These are phyloP conservation scores for Pyrocephalus nanus DNA, from an alignment of 2,797 vertebrate genomes.

Conservation along the genomic window DNA sequence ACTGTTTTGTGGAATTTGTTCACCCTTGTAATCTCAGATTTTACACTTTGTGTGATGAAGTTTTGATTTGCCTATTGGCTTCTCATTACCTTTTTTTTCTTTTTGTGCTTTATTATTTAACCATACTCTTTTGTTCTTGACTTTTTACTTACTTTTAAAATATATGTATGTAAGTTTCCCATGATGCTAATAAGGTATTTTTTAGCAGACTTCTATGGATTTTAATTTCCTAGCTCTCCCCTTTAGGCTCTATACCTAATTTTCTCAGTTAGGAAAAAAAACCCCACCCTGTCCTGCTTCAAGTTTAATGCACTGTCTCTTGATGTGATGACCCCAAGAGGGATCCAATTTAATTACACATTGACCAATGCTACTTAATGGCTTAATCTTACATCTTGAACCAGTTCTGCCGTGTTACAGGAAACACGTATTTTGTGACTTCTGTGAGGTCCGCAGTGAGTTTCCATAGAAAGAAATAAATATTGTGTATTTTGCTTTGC, in stretches of 20 bases:
- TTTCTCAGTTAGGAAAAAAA: not conserved
- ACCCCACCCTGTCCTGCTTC: not conserved
- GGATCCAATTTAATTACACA: not conserved
- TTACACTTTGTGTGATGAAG: slow-evolving; percentile 2
- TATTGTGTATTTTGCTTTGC: not conserved
- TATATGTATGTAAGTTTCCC: not conserved
- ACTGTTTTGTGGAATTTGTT: slow-evolving; percentile 39
- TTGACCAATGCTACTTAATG: not conserved
- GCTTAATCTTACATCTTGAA: not conserved
- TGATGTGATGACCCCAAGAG: not conserved
- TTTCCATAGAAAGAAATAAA: not conserved
- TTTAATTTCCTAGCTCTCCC: slow-evolving; percentile 33
- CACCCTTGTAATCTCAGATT: slow-evolving; percentile 8
- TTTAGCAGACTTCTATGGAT: slow-evolving; percentile 42
- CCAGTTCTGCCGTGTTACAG: not conserved
- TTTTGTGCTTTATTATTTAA: slow-evolving; percentile 28
- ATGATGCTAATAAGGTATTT: slow-evolving; percentile 19
- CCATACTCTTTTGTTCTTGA: not conserved
- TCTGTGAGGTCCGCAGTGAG: not conserved
- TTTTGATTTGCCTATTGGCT: slow-evolving; percentile 50
- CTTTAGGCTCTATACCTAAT: slow-evolving; percentile 11
- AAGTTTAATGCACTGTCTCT: not conserved
- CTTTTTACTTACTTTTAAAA: not conserved
- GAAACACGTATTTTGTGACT: not conserved
- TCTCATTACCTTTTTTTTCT: slow-evolving; percentile 22